Percentiles rank a stretch among this genome's conserved stretches.
phyloP scores from a whole-genome alignment of 2,888 invertebrate species.

The Spatulosminthurus flaviceps region DNA sequence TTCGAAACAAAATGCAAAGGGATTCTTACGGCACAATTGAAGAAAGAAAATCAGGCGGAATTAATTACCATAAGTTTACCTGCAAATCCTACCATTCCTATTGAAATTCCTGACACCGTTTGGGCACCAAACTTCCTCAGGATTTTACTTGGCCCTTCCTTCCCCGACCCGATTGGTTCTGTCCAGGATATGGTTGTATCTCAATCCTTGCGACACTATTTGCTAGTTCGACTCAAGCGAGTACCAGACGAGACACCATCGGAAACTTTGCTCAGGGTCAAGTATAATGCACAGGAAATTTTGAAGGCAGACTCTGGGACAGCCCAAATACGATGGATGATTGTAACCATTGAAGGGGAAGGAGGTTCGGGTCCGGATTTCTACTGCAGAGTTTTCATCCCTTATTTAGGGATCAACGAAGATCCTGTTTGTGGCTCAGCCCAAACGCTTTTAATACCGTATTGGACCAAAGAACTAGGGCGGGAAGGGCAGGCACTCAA shows the following conservation, averaged over 20 bases:
- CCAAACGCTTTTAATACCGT: not conserved
- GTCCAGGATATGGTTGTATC: conserved; percentile 19
- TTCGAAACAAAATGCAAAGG: conserved; percentile 31
- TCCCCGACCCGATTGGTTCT: not conserved
- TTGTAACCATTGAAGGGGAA: conserved; percentile 22
- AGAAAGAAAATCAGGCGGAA: not conserved
- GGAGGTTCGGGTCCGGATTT: not conserved
- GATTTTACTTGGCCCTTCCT: not conserved
- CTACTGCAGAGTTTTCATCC: not conserved
- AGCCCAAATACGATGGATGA: not conserved
- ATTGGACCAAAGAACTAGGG: not conserved
- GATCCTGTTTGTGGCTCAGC: not conserved
- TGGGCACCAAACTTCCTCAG: not conserved
- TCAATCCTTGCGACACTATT: not conserved
- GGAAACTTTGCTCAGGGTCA: not conserved
- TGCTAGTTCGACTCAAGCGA: not conserved
- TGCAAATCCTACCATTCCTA: not conserved
- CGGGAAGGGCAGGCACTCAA: not conserved
- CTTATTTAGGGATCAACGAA: not conserved
- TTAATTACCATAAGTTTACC: conserved; percentile 37
- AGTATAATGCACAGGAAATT: not conserved
- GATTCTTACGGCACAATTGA: conserved; percentile 4
- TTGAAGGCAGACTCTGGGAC: not conserved
- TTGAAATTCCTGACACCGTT: not conserved
- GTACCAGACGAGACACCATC: not conserved